A percentile compares a stretch with the other conserved stretches of the same genome.
phyloP scores from a whole-genome alignment of 2,113 vertebrate genomes.

The Anoura caudifer region DNA sequence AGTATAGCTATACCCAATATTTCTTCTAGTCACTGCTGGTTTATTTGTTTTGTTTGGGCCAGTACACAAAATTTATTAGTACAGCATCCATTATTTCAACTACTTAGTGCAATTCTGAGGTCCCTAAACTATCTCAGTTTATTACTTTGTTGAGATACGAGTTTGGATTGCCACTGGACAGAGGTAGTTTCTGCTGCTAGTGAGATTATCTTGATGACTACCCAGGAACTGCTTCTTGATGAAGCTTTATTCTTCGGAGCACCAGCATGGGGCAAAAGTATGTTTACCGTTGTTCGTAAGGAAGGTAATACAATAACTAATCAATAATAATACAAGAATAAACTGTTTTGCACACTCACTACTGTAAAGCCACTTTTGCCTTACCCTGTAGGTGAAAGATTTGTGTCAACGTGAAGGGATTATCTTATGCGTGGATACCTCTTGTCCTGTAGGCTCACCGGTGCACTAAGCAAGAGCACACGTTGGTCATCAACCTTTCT shows the following conservation, averaged over 20 bases:
- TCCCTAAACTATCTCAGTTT: neutral
- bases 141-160: neutral
- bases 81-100: neutral
- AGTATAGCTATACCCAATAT: neutral
- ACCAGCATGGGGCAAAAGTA: neutral
- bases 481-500: neutral
- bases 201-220: neutral
- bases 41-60: neutral
- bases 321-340: neutral
- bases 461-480: neutral
- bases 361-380: neutral
- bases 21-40: neutral
- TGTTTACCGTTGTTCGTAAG: neutral
- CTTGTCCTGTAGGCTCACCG: neutral
- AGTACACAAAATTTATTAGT: neutral
- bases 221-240: neutral
- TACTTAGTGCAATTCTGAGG: neutral
- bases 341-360: neutral
- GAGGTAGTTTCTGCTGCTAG: neutral
- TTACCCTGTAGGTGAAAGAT: neutral
- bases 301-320: neutral
- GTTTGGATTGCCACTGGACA: neutral
- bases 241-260: neutral
- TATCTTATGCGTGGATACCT: neutral
- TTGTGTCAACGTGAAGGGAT: neutral